Percentiles rank a stretch among this genome's conserved stretches.
Evolutionary conservation across 2,888 invertebrate genomes (phyloP).

Genomic region (Panopea generosa): DNA sequence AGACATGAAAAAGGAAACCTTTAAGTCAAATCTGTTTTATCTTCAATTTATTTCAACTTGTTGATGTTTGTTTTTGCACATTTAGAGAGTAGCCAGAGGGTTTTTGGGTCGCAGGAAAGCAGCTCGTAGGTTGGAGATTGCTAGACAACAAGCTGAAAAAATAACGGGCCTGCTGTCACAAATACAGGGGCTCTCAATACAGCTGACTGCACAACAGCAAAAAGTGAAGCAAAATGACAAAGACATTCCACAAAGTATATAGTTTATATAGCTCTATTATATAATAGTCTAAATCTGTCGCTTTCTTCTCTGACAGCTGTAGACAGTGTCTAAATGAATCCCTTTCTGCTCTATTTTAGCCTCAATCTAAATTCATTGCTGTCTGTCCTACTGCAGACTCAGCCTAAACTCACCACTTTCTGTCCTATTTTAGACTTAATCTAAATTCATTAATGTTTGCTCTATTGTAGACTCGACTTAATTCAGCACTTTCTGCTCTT

Average conservation of each 20-base stretch:
- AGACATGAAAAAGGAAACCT: too few species aligned
- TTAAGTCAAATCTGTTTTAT: too few species aligned
- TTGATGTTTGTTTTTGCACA: too few species aligned
- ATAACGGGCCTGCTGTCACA: constrained; percentile 67
- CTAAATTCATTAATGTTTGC: too few species aligned
- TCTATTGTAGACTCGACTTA: too few species aligned
- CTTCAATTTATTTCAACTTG: too few species aligned
- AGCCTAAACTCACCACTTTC: too few species aligned
- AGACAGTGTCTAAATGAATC: neutral
- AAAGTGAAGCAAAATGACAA: constrained; percentile 57
- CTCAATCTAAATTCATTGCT: neutral
- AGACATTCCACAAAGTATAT: constrained; percentile 66
- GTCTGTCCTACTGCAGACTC: too few species aligned
- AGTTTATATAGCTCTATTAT: neutral
- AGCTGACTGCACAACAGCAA: constrained; percentile 56
- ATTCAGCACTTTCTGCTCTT: too few species aligned
- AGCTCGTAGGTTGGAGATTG: constrained; percentile 54
- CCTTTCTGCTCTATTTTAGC: neutral
- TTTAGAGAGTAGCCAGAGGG: constrained; percentile 38
- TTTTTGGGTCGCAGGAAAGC: constrained; percentile 69
- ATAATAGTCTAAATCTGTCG: neutral
- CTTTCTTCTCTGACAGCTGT: neutral
- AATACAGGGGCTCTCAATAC: constrained; percentile 54
- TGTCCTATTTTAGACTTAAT: too few species aligned
- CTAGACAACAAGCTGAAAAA: constrained; percentile 66